Evolutionary conservation across 2,888 invertebrate species (phyloP).

Genomic region (Cybosia mesomella): DNA sequence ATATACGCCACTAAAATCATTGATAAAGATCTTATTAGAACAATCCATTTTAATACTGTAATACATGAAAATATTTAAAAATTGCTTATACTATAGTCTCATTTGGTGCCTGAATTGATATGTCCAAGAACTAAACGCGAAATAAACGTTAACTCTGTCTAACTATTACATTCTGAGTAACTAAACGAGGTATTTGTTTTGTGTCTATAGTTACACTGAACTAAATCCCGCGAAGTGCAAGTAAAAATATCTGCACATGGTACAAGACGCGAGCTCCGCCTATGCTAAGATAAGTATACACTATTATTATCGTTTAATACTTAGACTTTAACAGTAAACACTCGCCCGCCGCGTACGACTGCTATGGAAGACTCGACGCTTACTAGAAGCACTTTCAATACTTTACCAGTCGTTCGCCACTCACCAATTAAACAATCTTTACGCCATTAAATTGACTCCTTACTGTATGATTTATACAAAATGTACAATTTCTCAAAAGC

Average conservation of each 20-base stretch:
- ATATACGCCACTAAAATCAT: conserved; percentile 42
- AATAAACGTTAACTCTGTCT: conserved; percentile 80
- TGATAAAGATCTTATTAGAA: conserved; percentile 60
- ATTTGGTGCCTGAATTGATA: conserved; percentile 86
- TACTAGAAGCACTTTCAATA: conserved; percentile 84
- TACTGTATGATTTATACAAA: conserved; percentile 85
- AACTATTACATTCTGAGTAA: conserved; percentile 80
- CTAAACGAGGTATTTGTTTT: conserved; percentile 85
- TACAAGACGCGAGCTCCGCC: conserved; percentile 71
- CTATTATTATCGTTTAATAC: conserved; percentile 87
- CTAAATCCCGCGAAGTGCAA: conserved; percentile 76
- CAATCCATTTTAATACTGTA: conserved; percentile 50
- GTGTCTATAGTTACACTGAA: conserved; percentile 79
- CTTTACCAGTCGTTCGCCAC: conserved; percentile 81
- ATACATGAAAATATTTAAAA: conserved; percentile 73
- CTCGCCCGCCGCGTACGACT: conserved; percentile 78
- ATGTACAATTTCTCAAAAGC: conserved; percentile 85
- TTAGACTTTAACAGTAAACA: conserved; percentile 82
- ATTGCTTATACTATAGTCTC: conserved; percentile 82
- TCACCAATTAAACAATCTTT: conserved; percentile 73
- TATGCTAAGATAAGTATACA: conserved; percentile 82
- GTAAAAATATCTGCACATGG: conserved; percentile 70
- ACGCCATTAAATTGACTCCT: conserved; percentile 81
- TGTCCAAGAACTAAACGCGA: conserved; percentile 84
- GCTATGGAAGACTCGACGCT: conserved; percentile 87